phyloP scores from a whole-genome alignment of 1,140 invertebrate genomes.

The Drosophila santomea region DNA sequence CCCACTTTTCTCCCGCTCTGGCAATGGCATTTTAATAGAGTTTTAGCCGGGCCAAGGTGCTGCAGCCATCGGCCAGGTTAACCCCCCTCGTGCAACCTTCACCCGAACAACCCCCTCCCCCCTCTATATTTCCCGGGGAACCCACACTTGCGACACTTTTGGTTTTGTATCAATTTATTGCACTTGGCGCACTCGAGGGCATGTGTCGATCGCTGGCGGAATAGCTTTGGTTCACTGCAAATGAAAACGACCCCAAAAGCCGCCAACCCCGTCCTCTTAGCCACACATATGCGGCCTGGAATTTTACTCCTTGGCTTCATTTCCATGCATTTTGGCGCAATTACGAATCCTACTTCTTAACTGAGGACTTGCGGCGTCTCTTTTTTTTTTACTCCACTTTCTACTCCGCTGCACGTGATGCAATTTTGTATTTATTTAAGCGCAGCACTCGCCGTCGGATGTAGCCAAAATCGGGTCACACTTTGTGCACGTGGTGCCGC shows the following conservation, averaged over 20 bases:
- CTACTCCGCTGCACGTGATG: conserved; percentile 49
- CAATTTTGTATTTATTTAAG: conserved; percentile 49
- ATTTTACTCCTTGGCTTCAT: conserved; percentile 8
- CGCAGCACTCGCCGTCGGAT: conserved; percentile 12
- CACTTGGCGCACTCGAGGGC: conserved; percentile 39
- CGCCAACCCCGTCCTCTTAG: background rate
- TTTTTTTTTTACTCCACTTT: conserved; percentile 1
- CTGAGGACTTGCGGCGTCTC: background rate
- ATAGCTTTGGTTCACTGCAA: conserved; percentile 28
- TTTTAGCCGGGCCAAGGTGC: conserved; percentile 29
- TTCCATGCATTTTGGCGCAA: conserved; percentile 39
- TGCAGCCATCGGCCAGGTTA: conserved; percentile 2
- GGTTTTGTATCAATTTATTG: conserved; percentile 45
- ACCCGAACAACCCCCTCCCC: background rate
- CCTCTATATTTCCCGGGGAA: no score
- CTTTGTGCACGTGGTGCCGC: conserved; percentile 58
- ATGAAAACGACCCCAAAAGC: conserved; percentile 22
- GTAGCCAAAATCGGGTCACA: conserved; percentile 62
- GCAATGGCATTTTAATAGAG: conserved; percentile 47
- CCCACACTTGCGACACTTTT: conserved; percentile 9
- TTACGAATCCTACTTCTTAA: conserved; percentile 41
- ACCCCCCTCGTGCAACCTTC: no score
- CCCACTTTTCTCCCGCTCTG: conserved; percentile 1
- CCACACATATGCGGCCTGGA: conserved; percentile 12
- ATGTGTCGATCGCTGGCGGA: conserved; percentile 36